Percentiles rank a stretch among this genome's conserved stretches.
phyloP scores from a whole-genome alignment of 2,888 invertebrate genomes.

The Clunio marinus region DNA sequence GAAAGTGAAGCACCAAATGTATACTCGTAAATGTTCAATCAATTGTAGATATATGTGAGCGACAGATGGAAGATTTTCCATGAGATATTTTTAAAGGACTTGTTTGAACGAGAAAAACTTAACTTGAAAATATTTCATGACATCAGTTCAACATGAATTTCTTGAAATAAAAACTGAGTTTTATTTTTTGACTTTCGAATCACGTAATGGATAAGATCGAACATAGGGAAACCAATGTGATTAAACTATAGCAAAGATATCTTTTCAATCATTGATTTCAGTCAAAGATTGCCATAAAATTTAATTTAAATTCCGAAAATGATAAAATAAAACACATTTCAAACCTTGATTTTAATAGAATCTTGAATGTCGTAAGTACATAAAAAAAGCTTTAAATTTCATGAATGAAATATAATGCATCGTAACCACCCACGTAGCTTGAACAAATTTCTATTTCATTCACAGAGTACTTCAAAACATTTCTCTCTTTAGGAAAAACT shows the following conservation, averaged over 20 bases:
- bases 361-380: too few species aligned
- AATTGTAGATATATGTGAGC: not conserved
- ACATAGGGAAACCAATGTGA: conserved; percentile 20
- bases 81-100: too few species aligned
- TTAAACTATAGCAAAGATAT: conserved; percentile 15
- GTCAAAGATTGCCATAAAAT: not conserved
- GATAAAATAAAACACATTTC: not conserved
- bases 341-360: not conserved
- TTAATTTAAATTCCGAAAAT: too few species aligned
- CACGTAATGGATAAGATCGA: conserved; percentile 7
- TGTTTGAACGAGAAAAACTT: too few species aligned
- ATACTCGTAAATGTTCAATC: conserved; percentile 2
- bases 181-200: conserved; percentile 18
- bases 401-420: too few species aligned
- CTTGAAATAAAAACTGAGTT: not conserved
- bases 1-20: not conserved
- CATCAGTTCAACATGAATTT: too few species aligned
- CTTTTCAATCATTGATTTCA: not conserved
- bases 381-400: too few species aligned
- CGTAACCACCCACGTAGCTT: too few species aligned
- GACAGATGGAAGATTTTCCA: too few species aligned
- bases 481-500: not conserved
- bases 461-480: not conserved
- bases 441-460: not conserved
- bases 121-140: too few species aligned